A percentile compares a stretch with the other conserved stretches of the same genome.
Evolutionary conservation across 2,797 vertebrate genomes (phyloP).

Genomic region (Lepilemur septentrionalis): DNA sequence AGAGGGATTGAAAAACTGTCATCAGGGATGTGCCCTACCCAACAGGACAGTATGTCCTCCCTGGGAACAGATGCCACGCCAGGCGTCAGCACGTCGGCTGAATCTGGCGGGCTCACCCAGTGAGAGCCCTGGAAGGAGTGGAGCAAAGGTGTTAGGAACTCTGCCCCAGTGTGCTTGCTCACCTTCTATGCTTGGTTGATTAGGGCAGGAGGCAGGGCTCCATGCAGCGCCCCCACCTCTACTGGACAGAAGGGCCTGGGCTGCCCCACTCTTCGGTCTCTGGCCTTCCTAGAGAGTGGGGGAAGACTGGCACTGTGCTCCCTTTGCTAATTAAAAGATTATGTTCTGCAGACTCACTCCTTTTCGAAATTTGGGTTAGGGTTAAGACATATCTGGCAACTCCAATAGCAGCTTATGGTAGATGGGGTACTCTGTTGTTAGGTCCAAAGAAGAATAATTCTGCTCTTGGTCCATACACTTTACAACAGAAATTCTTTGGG

Average conservation of each 20-base stretch:
- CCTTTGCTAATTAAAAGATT: background rate
- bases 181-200: background rate
- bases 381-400: background rate
- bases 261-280: background rate
- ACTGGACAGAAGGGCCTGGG: background rate
- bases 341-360: background rate
- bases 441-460: background rate
- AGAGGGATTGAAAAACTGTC: background rate
- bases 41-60: background rate
- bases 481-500: background rate
- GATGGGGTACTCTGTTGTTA: background rate
- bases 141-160: background rate
- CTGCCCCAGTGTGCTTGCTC: background rate
- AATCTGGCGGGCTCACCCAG: background rate
- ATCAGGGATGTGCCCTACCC: background rate
- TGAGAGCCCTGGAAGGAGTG: background rate
- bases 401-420: background rate
- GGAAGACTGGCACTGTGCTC: background rate
- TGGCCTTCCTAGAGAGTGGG: background rate
- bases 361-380: constrained; percentile 1
- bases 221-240: background rate
- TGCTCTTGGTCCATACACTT: background rate
- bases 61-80: background rate
- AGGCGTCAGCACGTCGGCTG: background rate
- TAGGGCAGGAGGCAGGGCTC: background rate